Percentiles rank a stretch among this genome's conserved stretches.
Evolutionary conservation across 1,140 invertebrate genomes (phyloP).

Genomic region (Cherax destructor): DNA sequence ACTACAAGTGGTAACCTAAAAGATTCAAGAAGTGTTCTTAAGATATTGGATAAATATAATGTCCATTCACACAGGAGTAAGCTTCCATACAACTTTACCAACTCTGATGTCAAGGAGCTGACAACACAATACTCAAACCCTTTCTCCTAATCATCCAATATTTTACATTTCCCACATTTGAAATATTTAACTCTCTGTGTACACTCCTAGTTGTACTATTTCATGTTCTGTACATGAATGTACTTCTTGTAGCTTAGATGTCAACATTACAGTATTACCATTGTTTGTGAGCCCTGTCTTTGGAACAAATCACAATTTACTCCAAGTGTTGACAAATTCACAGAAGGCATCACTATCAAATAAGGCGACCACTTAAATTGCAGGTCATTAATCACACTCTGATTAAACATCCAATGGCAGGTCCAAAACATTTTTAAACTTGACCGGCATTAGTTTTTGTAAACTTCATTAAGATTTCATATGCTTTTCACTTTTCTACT

Average conservation of each 20-base stretch:
- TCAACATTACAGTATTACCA: constrained; percentile 66
- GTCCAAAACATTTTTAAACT: constrained; percentile 36
- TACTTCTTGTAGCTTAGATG: constrained; percentile 65
- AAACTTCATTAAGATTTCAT: constrained; percentile 51
- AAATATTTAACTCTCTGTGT: constrained; percentile 60
- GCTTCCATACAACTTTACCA: neutral
- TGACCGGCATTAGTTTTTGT: constrained; percentile 53
- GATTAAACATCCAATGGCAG: constrained; percentile 52
- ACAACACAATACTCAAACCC: constrained; percentile 10
- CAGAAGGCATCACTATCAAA: neutral
- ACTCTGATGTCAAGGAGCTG: neutral
- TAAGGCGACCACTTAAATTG: neutral
- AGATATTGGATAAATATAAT: neutral
- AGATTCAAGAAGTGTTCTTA: neutral
- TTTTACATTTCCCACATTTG: constrained; percentile 48
- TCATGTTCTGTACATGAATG: constrained; percentile 64
- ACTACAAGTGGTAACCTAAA: neutral
- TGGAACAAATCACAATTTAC: constrained; percentile 41
- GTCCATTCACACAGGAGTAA: neutral
- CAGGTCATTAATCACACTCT: constrained; percentile 4
- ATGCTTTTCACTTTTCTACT: constrained; percentile 66
- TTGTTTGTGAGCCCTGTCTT: constrained; percentile 58
- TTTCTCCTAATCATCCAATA: constrained; percentile 31
- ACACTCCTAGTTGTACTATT: constrained; percentile 69
- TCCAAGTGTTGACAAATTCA: constrained; percentile 8